phyloP scores from a whole-genome alignment of 2,797 vertebrate genomes.

The Erethizon dorsatum region DNA sequence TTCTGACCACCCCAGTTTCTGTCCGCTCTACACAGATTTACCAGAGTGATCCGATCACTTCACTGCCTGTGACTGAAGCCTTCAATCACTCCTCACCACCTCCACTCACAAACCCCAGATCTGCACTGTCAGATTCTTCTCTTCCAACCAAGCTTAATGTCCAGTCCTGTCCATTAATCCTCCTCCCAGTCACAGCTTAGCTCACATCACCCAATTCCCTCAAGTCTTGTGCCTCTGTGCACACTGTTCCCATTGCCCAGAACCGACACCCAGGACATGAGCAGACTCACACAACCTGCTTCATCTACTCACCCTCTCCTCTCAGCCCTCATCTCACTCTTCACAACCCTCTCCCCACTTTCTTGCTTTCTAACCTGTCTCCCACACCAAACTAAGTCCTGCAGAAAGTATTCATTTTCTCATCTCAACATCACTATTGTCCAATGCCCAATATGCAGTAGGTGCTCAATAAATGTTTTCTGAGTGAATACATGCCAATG shows the following conservation, averaged over 20 bases:
- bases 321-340: neutral
- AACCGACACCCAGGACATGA: neutral
- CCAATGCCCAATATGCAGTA: neutral
- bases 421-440: neutral
- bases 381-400: neutral
- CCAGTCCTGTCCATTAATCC: fast-evolving
- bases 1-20: neutral
- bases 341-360: neutral
- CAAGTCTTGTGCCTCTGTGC: neutral
- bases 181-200: neutral
- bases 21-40: neutral
- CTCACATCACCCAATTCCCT: neutral
- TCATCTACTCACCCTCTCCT: neutral
- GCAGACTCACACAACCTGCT: too few species aligned
- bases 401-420: neutral
- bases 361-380: neutral
- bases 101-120: neutral
- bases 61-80: neutral
- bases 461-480: neutral
- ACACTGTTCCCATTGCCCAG: neutral
- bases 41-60: neutral
- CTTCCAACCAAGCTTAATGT: neutral
- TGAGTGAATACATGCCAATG: neutral
- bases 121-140: neutral
- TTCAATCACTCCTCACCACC: neutral